These are phyloP conservation scores for Acrobasis repandana DNA, from an alignment of 2,888 invertebrate species.

Conservation along the genomic window DNA sequence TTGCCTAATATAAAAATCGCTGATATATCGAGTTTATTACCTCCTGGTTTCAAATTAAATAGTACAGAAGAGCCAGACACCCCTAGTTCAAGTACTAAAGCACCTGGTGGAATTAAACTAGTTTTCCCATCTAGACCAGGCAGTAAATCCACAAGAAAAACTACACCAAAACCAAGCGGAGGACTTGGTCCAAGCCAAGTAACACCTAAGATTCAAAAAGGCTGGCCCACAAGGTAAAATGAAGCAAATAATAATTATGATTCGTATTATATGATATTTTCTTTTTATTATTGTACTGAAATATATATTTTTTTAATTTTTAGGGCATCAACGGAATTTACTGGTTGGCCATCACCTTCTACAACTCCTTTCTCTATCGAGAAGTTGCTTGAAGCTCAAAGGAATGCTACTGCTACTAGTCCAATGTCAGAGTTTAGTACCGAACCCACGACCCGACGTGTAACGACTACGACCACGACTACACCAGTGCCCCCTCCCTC, in stretches of 20 bases:
- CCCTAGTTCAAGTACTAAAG: conserved; percentile 60
- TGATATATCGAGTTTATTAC: conserved; percentile 85
- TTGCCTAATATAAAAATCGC: conserved; percentile 57
- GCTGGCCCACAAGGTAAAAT: conserved; percentile 90
- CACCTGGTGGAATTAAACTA: conserved; percentile 84
- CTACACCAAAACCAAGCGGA: conserved; percentile 79
- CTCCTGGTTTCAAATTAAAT: conserved; percentile 82
- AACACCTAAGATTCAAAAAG: conserved; percentile 89
- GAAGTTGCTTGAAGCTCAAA: conserved; percentile 86
- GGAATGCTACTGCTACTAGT: conserved; percentile 85
- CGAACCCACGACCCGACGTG: conserved; percentile 75
- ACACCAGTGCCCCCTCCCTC: conserved; percentile 88
- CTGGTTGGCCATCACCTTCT: conserved; percentile 95
- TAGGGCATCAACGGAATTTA: conserved; percentile 93
- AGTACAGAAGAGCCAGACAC: conserved; percentile 46
- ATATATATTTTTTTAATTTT: conserved; percentile 29
- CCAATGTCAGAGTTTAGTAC: conserved; percentile 68
- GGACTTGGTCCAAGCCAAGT: conserved; percentile 70
- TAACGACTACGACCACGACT: conserved; percentile 84
- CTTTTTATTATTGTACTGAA: no score
- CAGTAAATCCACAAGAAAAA: conserved; percentile 82
- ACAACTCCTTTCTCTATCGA: conserved; percentile 94
- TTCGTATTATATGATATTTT: no score
- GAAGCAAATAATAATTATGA: no score
- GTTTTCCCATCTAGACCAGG: conserved; percentile 92